Conservation (phyloP, 2,888 invertebrate genomes). For the Caradrina clavipalpis region DNA sequence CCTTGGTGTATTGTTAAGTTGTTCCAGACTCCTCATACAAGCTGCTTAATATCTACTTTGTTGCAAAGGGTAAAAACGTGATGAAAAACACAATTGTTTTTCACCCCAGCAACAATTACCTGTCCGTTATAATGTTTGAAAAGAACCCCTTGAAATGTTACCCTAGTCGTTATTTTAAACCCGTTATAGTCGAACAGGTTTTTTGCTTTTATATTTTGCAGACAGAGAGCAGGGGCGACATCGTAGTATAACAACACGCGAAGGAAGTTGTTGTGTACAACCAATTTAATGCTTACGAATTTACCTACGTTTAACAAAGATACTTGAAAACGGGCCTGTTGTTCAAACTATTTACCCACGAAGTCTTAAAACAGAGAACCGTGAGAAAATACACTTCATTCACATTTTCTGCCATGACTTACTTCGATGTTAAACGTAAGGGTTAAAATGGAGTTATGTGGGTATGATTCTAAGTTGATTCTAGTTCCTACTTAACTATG, state of each 20-base stretch:
- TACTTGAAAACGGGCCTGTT: background rate
- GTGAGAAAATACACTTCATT: background rate
- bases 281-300: background rate
- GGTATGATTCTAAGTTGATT: too few relatives aligned
- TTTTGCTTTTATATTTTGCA: conserved; percentile 24
- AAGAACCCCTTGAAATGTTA: conserved; percentile 50
- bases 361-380: too few relatives aligned
- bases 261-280: conserved; percentile 12
- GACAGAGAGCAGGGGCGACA: conserved; percentile 13
- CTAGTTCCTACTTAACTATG: too few relatives aligned
- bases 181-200: conserved; percentile 35
- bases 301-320: background rate
- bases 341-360: background rate
- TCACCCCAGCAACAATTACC: conserved; percentile 24
- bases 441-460: background rate
- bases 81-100: conserved; percentile 43
- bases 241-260: conserved; percentile 2
- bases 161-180: conserved; percentile 51
- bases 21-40: conserved; percentile 14
- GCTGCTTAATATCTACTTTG: conserved; percentile 1
- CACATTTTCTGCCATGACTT: background rate
- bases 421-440: background rate
- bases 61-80: conserved; percentile 8
- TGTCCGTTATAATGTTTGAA: conserved; percentile 42
- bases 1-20: conserved; percentile 1